Conservation (phyloP, 2,888 invertebrate genomes). For the Pterostichus niger region DNA sequence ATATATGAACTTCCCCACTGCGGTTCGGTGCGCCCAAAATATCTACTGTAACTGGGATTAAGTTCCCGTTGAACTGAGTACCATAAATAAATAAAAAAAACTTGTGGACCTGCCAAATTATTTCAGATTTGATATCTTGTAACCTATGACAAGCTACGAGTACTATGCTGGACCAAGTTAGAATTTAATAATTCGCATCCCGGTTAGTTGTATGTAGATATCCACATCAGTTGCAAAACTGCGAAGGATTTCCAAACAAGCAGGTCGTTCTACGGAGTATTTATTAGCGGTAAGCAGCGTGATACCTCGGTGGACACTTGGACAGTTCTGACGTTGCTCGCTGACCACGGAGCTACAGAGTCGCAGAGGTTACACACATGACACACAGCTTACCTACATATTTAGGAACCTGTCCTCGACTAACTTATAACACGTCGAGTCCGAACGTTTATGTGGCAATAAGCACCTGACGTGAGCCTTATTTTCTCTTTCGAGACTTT, state of each 20-base stretch:
- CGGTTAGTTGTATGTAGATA: not conserved
- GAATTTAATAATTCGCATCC: not conserved
- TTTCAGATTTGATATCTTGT: too few relatives aligned
- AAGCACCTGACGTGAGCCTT: conserved; percentile 8
- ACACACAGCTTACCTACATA: conserved; percentile 47
- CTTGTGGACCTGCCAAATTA: too few relatives aligned
- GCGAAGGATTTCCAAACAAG: conserved; percentile 60
- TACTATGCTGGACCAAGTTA: not conserved
- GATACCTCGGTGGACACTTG: conserved; percentile 50
- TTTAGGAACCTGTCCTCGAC: conserved; percentile 51
- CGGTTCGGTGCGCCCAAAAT: too few relatives aligned
- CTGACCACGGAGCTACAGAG: conserved; percentile 23
- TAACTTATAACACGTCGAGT: conserved; percentile 36
- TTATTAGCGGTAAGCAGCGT: conserved; percentile 53
- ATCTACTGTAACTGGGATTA: too few relatives aligned
- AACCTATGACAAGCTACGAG: too few relatives aligned
- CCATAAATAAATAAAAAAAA: too few relatives aligned
- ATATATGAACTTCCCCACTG: too few relatives aligned
- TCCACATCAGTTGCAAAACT: conserved; percentile 21
- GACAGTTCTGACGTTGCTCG: not conserved
- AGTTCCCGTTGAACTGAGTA: too few relatives aligned
- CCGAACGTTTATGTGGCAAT: conserved; percentile 28
- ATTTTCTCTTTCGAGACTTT: conserved; percentile 43
- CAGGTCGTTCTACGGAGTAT: conserved; percentile 55
- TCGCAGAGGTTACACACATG: conserved; percentile 51